Evolutionary conservation across 2,797 vertebrate species (phyloP).

Genomic region (Austrolebias charrua): DNA sequence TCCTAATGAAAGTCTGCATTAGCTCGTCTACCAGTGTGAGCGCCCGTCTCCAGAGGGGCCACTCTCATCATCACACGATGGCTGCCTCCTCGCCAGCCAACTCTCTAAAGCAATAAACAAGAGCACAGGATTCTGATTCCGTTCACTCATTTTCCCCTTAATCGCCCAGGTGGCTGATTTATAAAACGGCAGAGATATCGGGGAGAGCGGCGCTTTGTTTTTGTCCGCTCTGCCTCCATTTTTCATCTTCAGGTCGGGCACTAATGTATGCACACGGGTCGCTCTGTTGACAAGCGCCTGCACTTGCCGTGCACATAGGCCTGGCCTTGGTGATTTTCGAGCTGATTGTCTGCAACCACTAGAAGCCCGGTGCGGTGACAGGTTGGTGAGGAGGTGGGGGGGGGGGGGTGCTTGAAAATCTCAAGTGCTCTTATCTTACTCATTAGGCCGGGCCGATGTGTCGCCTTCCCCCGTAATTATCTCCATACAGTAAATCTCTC

Average conservation of each 20-base stretch:
- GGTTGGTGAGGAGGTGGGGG: slow-evolving; percentile 35
- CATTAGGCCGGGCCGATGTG: slow-evolving; percentile 66
- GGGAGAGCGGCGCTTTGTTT: slow-evolving; percentile 13
- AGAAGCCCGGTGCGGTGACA: slow-evolving; percentile 40
- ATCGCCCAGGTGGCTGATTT: slow-evolving; percentile 70
- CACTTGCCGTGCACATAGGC: slow-evolving; percentile 20
- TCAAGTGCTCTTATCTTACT: slow-evolving; percentile 74
- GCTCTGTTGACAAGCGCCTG: slow-evolving; percentile 10
- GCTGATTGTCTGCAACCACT: slow-evolving; percentile 57
- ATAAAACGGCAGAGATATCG: slow-evolving; percentile 47
- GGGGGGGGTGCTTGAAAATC: slow-evolving; percentile 39
- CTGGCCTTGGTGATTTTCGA: slow-evolving; percentile 45
- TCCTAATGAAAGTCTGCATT: slow-evolving; percentile 72
- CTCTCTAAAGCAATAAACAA: slow-evolving; percentile 73
- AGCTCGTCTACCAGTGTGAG: slow-evolving; percentile 63
- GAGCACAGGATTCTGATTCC: slow-evolving; percentile 53
- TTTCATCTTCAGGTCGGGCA: slow-evolving; percentile 10
- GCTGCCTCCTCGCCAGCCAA: slow-evolving; percentile 63
- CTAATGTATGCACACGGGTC: background rate
- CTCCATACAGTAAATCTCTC: slow-evolving; percentile 72
- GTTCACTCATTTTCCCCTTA: slow-evolving; percentile 50
- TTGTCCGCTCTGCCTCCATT: slow-evolving; percentile 8
- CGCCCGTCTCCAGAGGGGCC: slow-evolving; percentile 65
- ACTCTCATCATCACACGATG: slow-evolving; percentile 69
- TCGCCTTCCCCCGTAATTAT: slow-evolving; percentile 68